Percentiles rank a stretch among this genome's conserved stretches.
These are phyloP conservation scores for Cordilura impudica DNA, from an alignment of 2,888 invertebrate species.

Conservation along the genomic window DNA sequence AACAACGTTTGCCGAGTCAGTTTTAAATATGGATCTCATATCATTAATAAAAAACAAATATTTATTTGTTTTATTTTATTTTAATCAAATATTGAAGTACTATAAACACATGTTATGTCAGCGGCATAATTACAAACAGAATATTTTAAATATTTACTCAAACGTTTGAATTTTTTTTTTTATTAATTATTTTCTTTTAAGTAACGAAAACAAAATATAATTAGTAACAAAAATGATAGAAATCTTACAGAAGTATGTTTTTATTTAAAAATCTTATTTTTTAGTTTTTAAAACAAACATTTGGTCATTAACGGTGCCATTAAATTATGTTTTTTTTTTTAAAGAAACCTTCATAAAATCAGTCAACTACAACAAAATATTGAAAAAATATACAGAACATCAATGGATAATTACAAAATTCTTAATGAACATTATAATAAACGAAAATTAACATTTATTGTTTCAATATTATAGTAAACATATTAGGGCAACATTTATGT, in stretches of 20 bases:
- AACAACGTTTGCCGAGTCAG: too few relatives aligned
- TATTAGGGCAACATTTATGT: background rate
- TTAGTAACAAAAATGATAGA: too few relatives aligned
- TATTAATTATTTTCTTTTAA: too few relatives aligned
- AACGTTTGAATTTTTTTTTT: too few relatives aligned
- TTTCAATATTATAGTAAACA: too few relatives aligned
- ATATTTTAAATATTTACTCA: too few relatives aligned
- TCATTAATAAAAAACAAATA: constrained; percentile 4
- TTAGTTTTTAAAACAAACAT: background rate
- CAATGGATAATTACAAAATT: constrained; percentile 39
- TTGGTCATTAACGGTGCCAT: constrained; percentile 14
- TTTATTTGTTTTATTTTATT: background rate
- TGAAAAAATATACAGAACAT: constrained; percentile 13
- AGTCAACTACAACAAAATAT: constrained; percentile 47
- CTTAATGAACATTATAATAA: constrained; percentile 15
- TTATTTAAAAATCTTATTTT: background rate
- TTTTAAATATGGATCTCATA: too few relatives aligned
- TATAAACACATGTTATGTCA: constrained; percentile 15
- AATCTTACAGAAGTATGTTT: background rate
- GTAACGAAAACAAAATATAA: too few relatives aligned
- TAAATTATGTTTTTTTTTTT: constrained; percentile 23
- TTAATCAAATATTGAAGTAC: background rate
- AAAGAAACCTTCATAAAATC: constrained; percentile 44
- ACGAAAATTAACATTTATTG: too few relatives aligned
- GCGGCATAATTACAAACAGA: too few relatives aligned